Conservation (phyloP, 2,888 invertebrate species). For the Chrysotoxum bicinctum region DNA sequence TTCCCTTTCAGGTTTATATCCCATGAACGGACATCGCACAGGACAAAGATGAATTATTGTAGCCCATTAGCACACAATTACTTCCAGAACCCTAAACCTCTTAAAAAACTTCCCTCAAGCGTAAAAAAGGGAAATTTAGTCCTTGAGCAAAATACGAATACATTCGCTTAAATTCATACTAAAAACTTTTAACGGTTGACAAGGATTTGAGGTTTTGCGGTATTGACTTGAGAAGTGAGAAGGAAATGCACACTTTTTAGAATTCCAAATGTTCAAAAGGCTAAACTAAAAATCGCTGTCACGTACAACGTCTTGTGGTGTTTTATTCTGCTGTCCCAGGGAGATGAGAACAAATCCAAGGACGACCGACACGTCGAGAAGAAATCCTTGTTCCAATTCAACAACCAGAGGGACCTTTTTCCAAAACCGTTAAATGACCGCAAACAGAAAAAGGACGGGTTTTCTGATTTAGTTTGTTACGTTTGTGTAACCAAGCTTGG, state of each 20-base stretch:
- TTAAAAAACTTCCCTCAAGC: not conserved
- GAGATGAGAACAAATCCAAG: not conserved
- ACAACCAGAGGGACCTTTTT: not conserved
- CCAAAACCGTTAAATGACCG: not conserved
- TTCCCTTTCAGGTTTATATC: not conserved
- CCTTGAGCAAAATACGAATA: not conserved
- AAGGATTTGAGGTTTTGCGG: slow-evolving; percentile 11
- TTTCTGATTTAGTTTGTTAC: slow-evolving; percentile 3
- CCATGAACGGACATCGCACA: not conserved
- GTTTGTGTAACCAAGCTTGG: not conserved
- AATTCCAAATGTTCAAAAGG: not conserved
- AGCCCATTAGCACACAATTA: slow-evolving; percentile 23
- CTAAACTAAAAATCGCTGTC: slow-evolving; percentile 24
- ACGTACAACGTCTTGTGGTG: slow-evolving; percentile 11
- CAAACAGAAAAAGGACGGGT: not conserved
- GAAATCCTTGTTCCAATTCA: not conserved
- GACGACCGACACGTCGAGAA: not conserved
- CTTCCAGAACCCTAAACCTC: not conserved
- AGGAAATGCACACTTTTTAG: not conserved
- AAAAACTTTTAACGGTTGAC: slow-evolving; percentile 3
- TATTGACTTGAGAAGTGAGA: slow-evolving; percentile 2
- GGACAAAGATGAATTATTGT: slow-evolving; percentile 21
- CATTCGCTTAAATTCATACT: not conserved
- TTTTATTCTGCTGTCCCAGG: not conserved
- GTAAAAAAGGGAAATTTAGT: not conserved